Evolutionary conservation across 2,888 invertebrate genomes (phyloP), one percentile per base, ranked within the genome.

Genomic region (Drosophila greeni): DNA sequence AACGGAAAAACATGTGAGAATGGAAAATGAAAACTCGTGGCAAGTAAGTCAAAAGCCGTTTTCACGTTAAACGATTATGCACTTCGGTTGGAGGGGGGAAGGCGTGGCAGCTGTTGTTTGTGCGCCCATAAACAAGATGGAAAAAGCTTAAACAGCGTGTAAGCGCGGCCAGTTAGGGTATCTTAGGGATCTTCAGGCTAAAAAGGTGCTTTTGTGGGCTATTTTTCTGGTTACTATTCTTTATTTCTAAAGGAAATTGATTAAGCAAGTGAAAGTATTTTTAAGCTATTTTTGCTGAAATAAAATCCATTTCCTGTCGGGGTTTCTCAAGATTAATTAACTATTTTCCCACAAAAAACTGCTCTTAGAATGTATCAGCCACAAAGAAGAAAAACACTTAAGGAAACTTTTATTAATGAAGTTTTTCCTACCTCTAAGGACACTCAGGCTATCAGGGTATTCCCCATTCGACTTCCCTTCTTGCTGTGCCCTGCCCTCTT

Each of bases 1-100:
- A 29, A 36, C 36, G 59, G 26, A 24, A 60, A 57, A 31, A 18
- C 34, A 37, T 59, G 59, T 60, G 33, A 31, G 59, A 37, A 33
- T 31, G 16, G 23, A 24, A 58, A 58, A 37, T 56, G 20, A 43
- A 39, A 33, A 59, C 18, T 18, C 57, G 20, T 37, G 24, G 59
- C 58, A 45, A 43, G 58, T 43, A 43, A 57, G 55, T 43, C 54
- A 62, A 62, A 66, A 61, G 61, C 57, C 52, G 54, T 74, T 58
- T 67, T 65, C 54, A 61, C 57, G 52, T 66, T 70, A 83, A 78
- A 71, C 73, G 82, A 66, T 71, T 71, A 71, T 66, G 60, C 57
- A 65, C 70, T 70, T 42, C 34, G 42, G n/a, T 7, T 23, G 31
- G 52, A 14, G 23, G 37, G 18, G 7, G 20, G 12, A 53, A 26